A percentile compares a stretch with the other conserved stretches of the same genome.
Evolutionary conservation across 2,888 invertebrate species (phyloP).

Genomic region (Phyllotreta striolata): DNA sequence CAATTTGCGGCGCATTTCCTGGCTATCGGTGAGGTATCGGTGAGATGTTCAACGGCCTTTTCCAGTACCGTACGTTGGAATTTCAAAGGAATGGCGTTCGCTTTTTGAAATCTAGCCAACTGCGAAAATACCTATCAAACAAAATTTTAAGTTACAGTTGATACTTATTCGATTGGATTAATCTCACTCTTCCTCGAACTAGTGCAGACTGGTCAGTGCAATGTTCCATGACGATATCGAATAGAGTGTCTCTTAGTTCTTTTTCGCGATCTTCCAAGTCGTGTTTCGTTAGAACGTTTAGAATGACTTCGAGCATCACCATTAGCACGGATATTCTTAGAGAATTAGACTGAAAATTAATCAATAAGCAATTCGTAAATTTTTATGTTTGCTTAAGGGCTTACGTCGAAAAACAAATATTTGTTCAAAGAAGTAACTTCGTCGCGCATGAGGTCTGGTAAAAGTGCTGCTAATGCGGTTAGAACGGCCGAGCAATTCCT

Average conservation of each 20-base stretch:
- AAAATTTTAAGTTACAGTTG: background rate
- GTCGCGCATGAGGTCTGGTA: slow-evolving; percentile 58
- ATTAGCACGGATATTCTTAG: slow-evolving; percentile 83
- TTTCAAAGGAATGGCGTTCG: slow-evolving; percentile 79
- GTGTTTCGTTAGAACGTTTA: slow-evolving; percentile 76
- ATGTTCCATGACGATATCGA: slow-evolving; percentile 82
- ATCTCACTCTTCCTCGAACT: slow-evolving; percentile 81
- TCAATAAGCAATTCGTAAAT: slow-evolving; percentile 1
- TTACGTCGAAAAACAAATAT: slow-evolving; percentile 56
- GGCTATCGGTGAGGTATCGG: slow-evolving; percentile 85
- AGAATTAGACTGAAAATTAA: background rate
- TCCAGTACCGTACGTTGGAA: slow-evolving; percentile 74
- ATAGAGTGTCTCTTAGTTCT: slow-evolving; percentile 74
- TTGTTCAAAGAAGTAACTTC: slow-evolving; percentile 56
- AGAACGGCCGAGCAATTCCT: slow-evolving; percentile 53
- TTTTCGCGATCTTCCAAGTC: slow-evolving; percentile 58
- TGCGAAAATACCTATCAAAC: slow-evolving; percentile 68
- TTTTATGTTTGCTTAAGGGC: slow-evolving; percentile 26
- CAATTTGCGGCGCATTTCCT: slow-evolving; percentile 85
- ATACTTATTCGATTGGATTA: too few species aligned
- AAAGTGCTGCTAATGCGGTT: slow-evolving; percentile 54
- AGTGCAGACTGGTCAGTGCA: slow-evolving; percentile 85
- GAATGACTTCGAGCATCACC: slow-evolving; percentile 82
- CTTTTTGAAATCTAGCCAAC: slow-evolving; percentile 81
- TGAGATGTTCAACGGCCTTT: slow-evolving; percentile 73